Evolutionary conservation across 92 coral and sea anemone species (phyloP).

Genomic region (Meandrina meandrites): DNA sequence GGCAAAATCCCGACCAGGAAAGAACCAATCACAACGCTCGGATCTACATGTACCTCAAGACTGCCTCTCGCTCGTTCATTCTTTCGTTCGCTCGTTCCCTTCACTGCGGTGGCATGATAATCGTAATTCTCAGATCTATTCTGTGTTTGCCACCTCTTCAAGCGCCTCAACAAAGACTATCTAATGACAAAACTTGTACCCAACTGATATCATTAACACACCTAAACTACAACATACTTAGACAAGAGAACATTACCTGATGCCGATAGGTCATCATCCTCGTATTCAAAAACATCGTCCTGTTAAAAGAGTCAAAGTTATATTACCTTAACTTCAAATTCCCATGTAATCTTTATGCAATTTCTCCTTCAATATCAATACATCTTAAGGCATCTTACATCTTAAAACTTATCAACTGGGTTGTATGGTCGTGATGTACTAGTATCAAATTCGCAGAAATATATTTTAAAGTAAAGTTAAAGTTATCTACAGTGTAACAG

Average conservation of each 20-base stretch:
- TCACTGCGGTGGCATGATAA: too few relatives aligned
- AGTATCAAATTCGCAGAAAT: too few relatives aligned
- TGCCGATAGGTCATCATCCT: conserved; percentile 92
- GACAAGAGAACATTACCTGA: conserved; percentile 62
- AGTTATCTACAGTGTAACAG: not conserved
- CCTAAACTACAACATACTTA: not conserved
- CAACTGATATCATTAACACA: not conserved
- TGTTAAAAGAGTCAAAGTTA: conserved; percentile 23
- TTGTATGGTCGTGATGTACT: too few relatives aligned
- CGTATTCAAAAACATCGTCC: conserved; percentile 86
- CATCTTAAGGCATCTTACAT: not conserved
- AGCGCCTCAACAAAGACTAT: not conserved
- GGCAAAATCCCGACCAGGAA: too few relatives aligned
- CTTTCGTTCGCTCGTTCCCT: not conserved
- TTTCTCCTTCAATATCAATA: not conserved
- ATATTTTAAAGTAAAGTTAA: not conserved
- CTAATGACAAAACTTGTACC: not conserved
- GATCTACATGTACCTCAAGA: too few relatives aligned
- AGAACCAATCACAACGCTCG: too few relatives aligned
- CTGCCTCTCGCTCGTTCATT: not conserved
- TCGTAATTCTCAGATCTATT: too few relatives aligned
- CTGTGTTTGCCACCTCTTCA: not conserved
- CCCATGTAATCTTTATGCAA: not conserved
- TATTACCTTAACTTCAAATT: not conserved
- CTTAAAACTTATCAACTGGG: too few relatives aligned